A percentile compares a stretch with the other conserved stretches of the same genome.
phyloP scores from a whole-genome alignment of 2,888 invertebrate genomes.

The Lithophane ornitopus region DNA sequence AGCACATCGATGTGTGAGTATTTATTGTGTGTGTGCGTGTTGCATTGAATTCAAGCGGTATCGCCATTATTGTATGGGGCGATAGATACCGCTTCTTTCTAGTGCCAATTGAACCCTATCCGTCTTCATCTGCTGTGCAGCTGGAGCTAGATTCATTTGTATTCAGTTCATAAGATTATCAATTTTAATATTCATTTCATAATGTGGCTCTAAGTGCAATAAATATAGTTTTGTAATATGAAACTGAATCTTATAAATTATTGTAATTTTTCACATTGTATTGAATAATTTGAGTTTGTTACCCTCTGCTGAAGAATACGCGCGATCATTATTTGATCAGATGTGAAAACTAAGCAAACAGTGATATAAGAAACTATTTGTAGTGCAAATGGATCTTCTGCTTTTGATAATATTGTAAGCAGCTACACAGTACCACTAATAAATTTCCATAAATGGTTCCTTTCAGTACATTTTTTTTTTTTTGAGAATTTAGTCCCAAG shows the following conservation, averaged over 20 bases:
- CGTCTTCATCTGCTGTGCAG: slow-evolving; percentile 35
- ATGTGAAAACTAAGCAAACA: slow-evolving; percentile 39
- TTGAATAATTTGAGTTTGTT: slow-evolving; percentile 36
- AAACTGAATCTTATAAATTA: slow-evolving; percentile 16
- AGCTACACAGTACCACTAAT: background rate
- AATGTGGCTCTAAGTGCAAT: slow-evolving; percentile 3
- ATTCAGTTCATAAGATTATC: slow-evolving; percentile 10
- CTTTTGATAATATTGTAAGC: slow-evolving; percentile 5
- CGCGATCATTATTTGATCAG: slow-evolving; percentile 44
- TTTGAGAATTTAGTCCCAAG: background rate
- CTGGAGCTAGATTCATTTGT: slow-evolving; percentile 22
- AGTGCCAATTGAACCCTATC: slow-evolving; percentile 57
- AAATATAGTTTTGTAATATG: background rate
- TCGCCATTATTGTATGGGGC: slow-evolving; percentile 28
- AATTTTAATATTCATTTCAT: slow-evolving; percentile 29
- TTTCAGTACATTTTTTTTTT: background rate
- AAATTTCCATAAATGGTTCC: background rate
- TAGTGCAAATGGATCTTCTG: slow-evolving; percentile 13
- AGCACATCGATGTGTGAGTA: slow-evolving; percentile 12
- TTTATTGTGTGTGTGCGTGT: slow-evolving; percentile 19
- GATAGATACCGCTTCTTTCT: slow-evolving; percentile 44
- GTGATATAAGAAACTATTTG: slow-evolving; percentile 20
- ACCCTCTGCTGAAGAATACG: slow-evolving; percentile 37
- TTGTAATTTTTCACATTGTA: slow-evolving; percentile 1
- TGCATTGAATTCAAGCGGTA: slow-evolving; percentile 32